Percentiles rank a stretch among this genome's conserved stretches.
Evolutionary conservation across 2,888 invertebrate genomes (phyloP).

Genomic region (Caradrina kadenii): DNA sequence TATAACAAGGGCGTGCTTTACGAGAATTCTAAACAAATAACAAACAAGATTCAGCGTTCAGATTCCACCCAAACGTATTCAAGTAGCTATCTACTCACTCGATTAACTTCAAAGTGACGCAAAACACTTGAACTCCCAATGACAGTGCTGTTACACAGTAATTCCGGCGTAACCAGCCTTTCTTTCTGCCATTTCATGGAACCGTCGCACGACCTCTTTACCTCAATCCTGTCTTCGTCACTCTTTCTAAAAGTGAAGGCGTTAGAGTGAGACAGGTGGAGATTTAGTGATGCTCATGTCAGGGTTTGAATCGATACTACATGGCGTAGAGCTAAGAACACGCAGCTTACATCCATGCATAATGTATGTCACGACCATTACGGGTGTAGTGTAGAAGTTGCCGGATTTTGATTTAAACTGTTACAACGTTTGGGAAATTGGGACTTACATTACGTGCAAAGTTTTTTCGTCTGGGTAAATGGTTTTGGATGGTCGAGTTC

Average conservation of each 20-base stretch:
- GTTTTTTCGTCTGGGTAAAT: conserved; percentile 20
- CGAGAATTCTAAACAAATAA: conserved; percentile 25
- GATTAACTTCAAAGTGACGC: conserved; percentile 48
- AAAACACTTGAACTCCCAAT: conserved; percentile 46
- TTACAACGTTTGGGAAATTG: conserved; percentile 35
- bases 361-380: conserved; percentile 61
- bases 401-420: conserved; percentile 61
- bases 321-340: conserved; percentile 56
- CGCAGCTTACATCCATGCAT: conserved; percentile 62
- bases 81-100: conserved; percentile 29
- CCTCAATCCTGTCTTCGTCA: conserved; percentile 33
- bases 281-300: conserved; percentile 32
- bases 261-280: conserved; percentile 49
- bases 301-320: conserved; percentile 62
- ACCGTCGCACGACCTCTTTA: conserved; percentile 29
- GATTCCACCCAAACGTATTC: conserved; percentile 25
- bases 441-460: conserved; percentile 18
- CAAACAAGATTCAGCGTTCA: conserved; percentile 10
- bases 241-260: conserved; percentile 12
- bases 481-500: not conserved
- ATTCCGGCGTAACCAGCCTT: conserved; percentile 45
- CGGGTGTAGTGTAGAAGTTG: conserved; percentile 56
- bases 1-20: not conserved
- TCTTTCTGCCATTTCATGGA: conserved; percentile 42
- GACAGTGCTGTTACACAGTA: conserved; percentile 49